Base-by-base conservation (phyloP, 1,140 invertebrate genomes). In the Drosophila jambulina region DNA sequence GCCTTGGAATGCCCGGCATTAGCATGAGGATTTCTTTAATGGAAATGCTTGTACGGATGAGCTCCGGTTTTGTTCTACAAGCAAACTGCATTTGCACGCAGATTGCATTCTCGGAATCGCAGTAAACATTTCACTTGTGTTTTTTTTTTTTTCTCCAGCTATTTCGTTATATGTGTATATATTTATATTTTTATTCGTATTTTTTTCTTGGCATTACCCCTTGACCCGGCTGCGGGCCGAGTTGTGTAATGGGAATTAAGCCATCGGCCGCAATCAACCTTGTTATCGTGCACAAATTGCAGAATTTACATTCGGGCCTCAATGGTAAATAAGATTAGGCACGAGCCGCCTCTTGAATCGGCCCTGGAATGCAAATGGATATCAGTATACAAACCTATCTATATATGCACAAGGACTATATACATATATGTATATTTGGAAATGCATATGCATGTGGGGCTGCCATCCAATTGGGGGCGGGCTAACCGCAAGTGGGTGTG, bases 251-350 rank as follows among this genome's bases (percentile, higher is more conserved):
- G 34, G 69, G 36, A 71, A 59, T 71, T 59, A 70, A 72, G 69
- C 69, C 69, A 36, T 60, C 23, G 69, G 67, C 45, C 67, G 29
- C 69, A 59, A 71, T 70, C 51, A 70, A 58, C 65, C 65, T 48
- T 32, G 65, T 71, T 71, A 71, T 70, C 65, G 67, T 70, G 34
- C 68, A 57, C 65, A 71, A 72, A 71, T 71, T 58, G 65, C 69
- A 49, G 57, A 72, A 72, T 71, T 72, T 34, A 51, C 51, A 71
- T 71, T 68, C 29, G 45, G 23, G 49, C 67, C 36, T 21, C 25
- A 42, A 72, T 45, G 69, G 54, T 34, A 72, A 72, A 72, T 60
- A 49, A 25, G 54, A 72, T 72, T 72, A 72, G 53, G 43, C 62
- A 49, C 34, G 61, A 32, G 29, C 49, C 61, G 59, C 62, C 65